These are phyloP conservation scores for Agapornis canus DNA, from an alignment of 2,797 vertebrate genomes.

Conservation along the genomic window DNA sequence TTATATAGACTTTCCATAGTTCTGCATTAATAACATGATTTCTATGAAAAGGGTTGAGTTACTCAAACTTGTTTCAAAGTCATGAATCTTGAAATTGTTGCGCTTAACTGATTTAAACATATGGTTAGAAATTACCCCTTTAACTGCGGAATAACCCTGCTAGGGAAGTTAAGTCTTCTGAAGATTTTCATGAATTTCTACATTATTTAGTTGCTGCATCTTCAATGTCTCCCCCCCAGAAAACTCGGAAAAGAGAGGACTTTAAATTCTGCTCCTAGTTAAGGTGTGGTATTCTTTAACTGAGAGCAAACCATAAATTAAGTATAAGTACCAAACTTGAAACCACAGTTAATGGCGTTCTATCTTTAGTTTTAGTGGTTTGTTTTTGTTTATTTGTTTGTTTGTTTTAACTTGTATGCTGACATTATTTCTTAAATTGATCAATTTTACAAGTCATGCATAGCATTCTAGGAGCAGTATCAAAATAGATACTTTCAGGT, in stretches of 20 bases:
- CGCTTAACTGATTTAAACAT: background rate
- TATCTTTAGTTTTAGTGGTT: background rate
- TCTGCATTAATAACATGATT: background rate
- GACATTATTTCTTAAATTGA: background rate
- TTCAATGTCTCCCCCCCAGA: background rate
- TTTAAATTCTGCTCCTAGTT: background rate
- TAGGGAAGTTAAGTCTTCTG: background rate
- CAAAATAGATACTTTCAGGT: background rate
- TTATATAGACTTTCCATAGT: background rate
- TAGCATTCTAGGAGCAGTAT: background rate
- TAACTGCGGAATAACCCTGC: background rate
- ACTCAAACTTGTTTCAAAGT: background rate
- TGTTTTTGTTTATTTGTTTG: background rate
- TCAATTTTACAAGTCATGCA: background rate
- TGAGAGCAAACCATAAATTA: background rate
- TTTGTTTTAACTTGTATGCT: background rate
- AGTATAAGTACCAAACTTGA: slow-evolving; percentile 25
- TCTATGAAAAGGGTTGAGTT: background rate
- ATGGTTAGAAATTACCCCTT: background rate
- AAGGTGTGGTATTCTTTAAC: background rate
- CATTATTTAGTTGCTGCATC: background rate
- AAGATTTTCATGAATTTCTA: background rate
- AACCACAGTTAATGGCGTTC: background rate
- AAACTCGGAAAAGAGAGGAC: background rate
- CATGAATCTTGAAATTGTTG: background rate